Evolutionary conservation across 1,140 invertebrate genomes (phyloP).

Genomic region (Drosophila pectinifera): DNA sequence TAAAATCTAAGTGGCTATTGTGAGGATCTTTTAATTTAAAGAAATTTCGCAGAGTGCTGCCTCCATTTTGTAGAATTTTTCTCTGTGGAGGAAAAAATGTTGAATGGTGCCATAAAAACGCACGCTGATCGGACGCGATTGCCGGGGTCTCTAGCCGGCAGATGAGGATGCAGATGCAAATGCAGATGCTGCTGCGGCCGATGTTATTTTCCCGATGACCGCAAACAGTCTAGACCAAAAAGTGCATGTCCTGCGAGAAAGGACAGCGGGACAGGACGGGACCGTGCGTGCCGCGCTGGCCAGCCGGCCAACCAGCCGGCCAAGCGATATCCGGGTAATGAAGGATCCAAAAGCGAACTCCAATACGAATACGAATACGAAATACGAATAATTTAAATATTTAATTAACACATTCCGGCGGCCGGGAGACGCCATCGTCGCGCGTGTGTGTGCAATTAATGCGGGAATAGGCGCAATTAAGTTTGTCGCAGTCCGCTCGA

Average conservation of each 20-base stretch:
- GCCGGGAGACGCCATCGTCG: slow-evolving; percentile 53
- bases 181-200: slow-evolving; percentile 25
- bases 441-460: slow-evolving; percentile 84
- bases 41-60: not conserved
- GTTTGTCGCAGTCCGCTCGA: slow-evolving; percentile 67
- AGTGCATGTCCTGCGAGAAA: slow-evolving; percentile 38
- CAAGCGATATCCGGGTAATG: slow-evolving; percentile 45
- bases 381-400: slow-evolving; percentile 76
- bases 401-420: slow-evolving; percentile 81
- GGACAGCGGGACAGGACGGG: slow-evolving; percentile 14
- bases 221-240: slow-evolving; percentile 66
- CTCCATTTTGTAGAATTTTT: not conserved
- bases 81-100: slow-evolving; percentile 16
- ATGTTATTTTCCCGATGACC: slow-evolving; percentile 43
- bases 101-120: slow-evolving; percentile 33
- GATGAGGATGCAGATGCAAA: slow-evolving; percentile 33
- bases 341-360: slow-evolving; percentile 28
- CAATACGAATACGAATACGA: slow-evolving; percentile 26
- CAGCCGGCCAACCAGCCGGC: not conserved
- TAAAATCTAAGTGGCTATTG: too few relatives aligned
- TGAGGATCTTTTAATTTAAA: too few relatives aligned
- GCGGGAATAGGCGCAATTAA: slow-evolving; percentile 84
- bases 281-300: slow-evolving; percentile 34
- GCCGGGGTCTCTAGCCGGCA: slow-evolving; percentile 20
- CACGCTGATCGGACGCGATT: slow-evolving; percentile 50